Percentiles rank a stretch among this genome's conserved stretches.
Conservation (phyloP, 2,113 vertebrate genomes). For the Sapayoa aenigma region DNA sequence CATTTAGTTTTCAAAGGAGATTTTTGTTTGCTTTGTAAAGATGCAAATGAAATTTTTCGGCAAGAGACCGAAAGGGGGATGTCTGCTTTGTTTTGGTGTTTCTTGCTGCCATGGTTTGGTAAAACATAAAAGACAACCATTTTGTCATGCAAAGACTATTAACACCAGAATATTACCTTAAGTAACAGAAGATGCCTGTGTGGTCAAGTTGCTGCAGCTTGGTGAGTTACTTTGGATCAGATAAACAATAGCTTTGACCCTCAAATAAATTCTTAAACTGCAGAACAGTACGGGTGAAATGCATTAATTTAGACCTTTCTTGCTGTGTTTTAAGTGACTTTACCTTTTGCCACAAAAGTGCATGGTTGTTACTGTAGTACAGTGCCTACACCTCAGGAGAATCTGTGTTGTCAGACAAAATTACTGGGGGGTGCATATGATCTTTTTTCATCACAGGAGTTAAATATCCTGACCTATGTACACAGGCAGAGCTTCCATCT, state of each 20-base stretch:
- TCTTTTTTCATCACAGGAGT: not conserved
- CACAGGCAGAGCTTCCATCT: not conserved
- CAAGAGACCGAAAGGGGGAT: not conserved
- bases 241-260: not conserved
- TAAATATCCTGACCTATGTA: not conserved
- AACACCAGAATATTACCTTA: not conserved
- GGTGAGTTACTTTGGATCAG: not conserved
- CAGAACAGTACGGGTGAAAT: not conserved
- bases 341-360: not conserved
- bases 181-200: not conserved
- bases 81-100: not conserved
- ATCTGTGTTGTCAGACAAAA: not conserved
- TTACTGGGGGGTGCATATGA: not conserved
- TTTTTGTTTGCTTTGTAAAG: not conserved
- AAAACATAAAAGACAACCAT: not conserved
- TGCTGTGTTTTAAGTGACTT: not conserved
- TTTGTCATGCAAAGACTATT: not conserved
- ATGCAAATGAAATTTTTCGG: not conserved
- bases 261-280: not conserved
- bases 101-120: not conserved
- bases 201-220: not conserved
- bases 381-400: not conserved
- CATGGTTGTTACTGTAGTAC: not conserved
- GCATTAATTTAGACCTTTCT: not conserved
- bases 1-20: not conserved